Evolutionary conservation across 2,888 invertebrate species (phyloP), one percentile per base, ranked within the genome.

Genomic region (Alcis repandata): DNA sequence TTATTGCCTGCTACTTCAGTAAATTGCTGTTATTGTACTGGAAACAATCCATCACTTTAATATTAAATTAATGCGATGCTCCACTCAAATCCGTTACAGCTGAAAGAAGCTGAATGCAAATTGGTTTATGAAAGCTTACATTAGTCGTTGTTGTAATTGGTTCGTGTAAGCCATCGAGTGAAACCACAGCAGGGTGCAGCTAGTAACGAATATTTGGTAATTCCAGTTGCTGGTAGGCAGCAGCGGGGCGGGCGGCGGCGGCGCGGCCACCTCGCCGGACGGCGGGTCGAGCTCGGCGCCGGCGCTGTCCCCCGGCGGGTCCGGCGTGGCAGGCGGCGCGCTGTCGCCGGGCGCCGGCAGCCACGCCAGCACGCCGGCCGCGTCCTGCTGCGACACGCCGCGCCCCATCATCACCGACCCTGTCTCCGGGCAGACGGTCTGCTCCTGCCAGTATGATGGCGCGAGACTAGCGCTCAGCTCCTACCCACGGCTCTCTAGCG

Each of bases 391-490:
- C 93, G 98, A 98, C 87, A 97, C 97, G 74, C 98, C 98, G 57
- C 95, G 98, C 70, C 98, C 98, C 73, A 96, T 98, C 89, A 97
- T 98, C 94, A 98, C 98, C 77, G 98, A 98, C 91, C 98, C 98
- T 10, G 97, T 98, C 67, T 97, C 98, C 71, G 98, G 98, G 38
- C 98, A 98, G 91, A 97, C 97, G 59, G 97, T 98, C 78, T 98
- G 98, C 92, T 98, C 98, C 78, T 98, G 98, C 92, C 98, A 98
- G 89, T 98, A 98, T 91, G 98, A 98, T 90, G 96, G 97, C 64
- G 97, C 98, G 49, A 94, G 98, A 76, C 94, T 98, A 73, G 97
- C 98, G 58, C 95, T 98, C 71, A 95, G 97, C 71, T 92, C 92
- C 15, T 98, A 98, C 87, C 97, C 97, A 41, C 95, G 98, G 74